These are phyloP conservation scores for Horisme vitalbata DNA, from an alignment of 2,888 invertebrate species.

Conservation along the genomic window DNA sequence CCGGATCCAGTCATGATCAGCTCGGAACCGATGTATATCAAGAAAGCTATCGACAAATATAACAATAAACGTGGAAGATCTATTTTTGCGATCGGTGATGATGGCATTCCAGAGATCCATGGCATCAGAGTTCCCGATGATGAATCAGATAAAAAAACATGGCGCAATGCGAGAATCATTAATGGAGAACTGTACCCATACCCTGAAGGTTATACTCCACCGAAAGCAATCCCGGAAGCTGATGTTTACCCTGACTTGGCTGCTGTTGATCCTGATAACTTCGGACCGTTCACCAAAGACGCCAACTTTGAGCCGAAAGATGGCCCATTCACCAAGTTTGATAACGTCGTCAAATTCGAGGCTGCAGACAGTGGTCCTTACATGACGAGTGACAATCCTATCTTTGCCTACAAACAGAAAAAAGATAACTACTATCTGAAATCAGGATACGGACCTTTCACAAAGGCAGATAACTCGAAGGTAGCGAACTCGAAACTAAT, in stretches of 20 bases:
- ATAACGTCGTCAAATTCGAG: slow-evolving; percentile 78
- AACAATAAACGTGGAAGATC: slow-evolving; percentile 84
- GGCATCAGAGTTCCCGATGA: slow-evolving; percentile 93
- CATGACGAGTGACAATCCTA: slow-evolving; percentile 60
- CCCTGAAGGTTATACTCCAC: slow-evolving; percentile 86
- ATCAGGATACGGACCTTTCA: slow-evolving; percentile 84
- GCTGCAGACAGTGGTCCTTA: slow-evolving; percentile 64
- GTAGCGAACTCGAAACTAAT: slow-evolving; percentile 82
- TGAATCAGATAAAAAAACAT: slow-evolving; percentile 90
- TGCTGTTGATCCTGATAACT: slow-evolving; percentile 60
- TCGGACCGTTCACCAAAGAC: slow-evolving; percentile 84
- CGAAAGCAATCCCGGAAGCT: slow-evolving; percentile 83
- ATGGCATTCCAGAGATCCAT: slow-evolving; percentile 91
- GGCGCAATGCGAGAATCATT: slow-evolving; percentile 94
- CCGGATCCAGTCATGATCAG: slow-evolving; percentile 87
- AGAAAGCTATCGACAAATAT: slow-evolving; percentile 74
- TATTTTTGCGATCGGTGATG: slow-evolving; percentile 85
- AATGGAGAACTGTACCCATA: slow-evolving; percentile 91
- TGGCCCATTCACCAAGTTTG: slow-evolving; percentile 84
- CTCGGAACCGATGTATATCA: slow-evolving; percentile 85
- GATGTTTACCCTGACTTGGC: slow-evolving; percentile 77
- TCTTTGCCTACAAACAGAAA: slow-evolving; percentile 65
- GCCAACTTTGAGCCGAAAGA: slow-evolving; percentile 82
- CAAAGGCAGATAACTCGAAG: slow-evolving; percentile 84
- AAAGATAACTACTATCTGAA: slow-evolving; percentile 71